Base-by-base conservation (phyloP, 2,888 invertebrate genomes). In the Rhingia rostrata region DNA sequence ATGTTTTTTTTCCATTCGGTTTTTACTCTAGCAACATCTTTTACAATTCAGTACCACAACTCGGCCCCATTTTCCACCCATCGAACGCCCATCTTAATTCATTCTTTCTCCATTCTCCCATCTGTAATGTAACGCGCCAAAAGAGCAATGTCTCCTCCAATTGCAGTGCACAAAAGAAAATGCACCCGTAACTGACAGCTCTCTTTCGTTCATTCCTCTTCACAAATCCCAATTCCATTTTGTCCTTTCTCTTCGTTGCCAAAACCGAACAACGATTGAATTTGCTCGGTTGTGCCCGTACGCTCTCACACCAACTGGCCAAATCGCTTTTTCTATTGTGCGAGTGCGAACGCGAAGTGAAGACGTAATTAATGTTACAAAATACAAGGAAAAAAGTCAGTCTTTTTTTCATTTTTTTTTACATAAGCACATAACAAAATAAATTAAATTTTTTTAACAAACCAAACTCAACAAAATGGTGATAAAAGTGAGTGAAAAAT, bases 361-460 rank as follows among this genome's bases (percentile, higher is more conserved):
- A 86, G 81, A 82, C 82, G 86, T 79, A 79, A 64, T 86, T 86
- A 61, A 83, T 83, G 83, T 83, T 86, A 67, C 61, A 80, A 75
- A 80, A 77, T 70, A 79, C 69, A 74, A 75, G 67, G 64, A 67
- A 64, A 60, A 56, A 72, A 72, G 58, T 33, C 56, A 22, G 58
- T 58, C 70, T 64, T 58, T 61, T 61, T 79, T 60, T 58, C 22
- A 53, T 32, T 69, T 78, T 86, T 86, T 81, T 83, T 79, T 86
- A 79, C 78, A 86, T 86, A 86, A 74, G 72, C 70, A 60, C 45
- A 49, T 41, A 54, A 73, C 39, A 70, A 61, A 82, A 39, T 63
- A 63, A 77, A 53, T 63, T 67, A n/a, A 53, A 51, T 45, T 47
- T 79, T 74, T 70, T 75, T 53, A 9, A 69, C 56, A 45, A 66